These are phyloP conservation scores for Tiphia femorata DNA, from an alignment of 2,888 invertebrate species.

Conservation along the genomic window DNA sequence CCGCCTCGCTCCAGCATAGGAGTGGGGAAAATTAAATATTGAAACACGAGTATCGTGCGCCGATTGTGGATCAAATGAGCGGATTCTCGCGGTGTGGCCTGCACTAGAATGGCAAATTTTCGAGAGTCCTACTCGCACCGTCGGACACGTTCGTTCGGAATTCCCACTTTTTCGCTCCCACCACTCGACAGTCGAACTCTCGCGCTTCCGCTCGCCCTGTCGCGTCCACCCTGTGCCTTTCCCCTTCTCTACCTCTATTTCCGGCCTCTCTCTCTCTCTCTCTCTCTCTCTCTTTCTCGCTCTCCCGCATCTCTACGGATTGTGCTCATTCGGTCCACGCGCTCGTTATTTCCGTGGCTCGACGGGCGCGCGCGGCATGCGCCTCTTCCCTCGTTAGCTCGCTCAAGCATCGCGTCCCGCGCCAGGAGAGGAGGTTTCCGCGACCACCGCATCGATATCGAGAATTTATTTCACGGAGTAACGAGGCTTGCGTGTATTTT, in stretches of 20 bases:
- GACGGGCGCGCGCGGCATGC: too few relatives aligned
- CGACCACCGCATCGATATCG: too few relatives aligned
- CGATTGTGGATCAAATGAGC: background rate
- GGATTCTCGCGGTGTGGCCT: background rate
- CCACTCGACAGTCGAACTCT: too few relatives aligned
- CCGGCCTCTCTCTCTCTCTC: background rate
- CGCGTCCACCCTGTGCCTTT: background rate
- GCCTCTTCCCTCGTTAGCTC: too few relatives aligned
- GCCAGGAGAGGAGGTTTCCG: too few relatives aligned
- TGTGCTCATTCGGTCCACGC: too few relatives aligned
- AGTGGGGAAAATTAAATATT: conserved; percentile 20
- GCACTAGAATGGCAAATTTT: background rate
- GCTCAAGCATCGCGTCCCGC: too few relatives aligned
- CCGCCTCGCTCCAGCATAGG: conserved; percentile 2
- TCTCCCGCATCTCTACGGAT: too few relatives aligned
- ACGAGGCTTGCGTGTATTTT: too few relatives aligned
- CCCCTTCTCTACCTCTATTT: background rate
- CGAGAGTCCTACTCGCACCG: background rate
- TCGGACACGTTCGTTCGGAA: background rate
- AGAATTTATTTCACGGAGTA: too few relatives aligned
- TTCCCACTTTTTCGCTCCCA: background rate
- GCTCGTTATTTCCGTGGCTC: too few relatives aligned
- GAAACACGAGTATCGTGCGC: background rate
- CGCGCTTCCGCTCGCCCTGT: too few relatives aligned
- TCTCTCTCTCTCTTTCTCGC: background rate